Base-by-base conservation (phyloP, 2,113 vertebrate species). In the Oryzias curvinotus region DNA sequence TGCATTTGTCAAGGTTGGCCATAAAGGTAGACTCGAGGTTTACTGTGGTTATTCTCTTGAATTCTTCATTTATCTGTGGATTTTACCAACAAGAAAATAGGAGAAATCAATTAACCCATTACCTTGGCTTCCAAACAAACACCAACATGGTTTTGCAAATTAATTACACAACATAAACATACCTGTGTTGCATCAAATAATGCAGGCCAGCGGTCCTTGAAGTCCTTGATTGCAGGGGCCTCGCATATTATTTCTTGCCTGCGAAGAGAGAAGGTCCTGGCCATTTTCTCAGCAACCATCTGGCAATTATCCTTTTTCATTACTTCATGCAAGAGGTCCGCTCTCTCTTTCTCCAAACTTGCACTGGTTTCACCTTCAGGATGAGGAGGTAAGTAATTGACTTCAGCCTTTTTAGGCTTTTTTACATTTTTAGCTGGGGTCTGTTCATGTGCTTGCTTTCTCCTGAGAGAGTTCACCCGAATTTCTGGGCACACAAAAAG, bases 261-360 rank as follows among this genome's bases (percentile, higher is more conserved):
- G 21, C 21, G 21, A 21, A 21, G 21, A 21, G 21, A 21, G 21
- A 21, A 42, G 41, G 42, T 53, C 50, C 19, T 45, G 61, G 61
- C 50, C 50, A 63, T 63, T 61, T 61, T 61, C 18, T 61, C 26
- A 21, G 50, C 50, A 30, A 53, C 36, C 50, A 64, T 23, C 25
- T 28, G 8, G 15, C 18, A 23, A 8, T 53, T 53, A 47, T 64
- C 43, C 51, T 21, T 54, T 36, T 53, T 54, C 25, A 17, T 47
- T 7, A 64, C n/a, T 46, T 64, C 25, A 53, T 15, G 1, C 2
- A 54, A n/a, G 50, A 52, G 49, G 1, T 52, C 50, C 14, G 45
- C 21, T 21, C 12, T 56, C 43, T 65, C n/a, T 21, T 48, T 23
- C 14, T 65, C 43, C 45, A 56, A 41, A 57, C 53, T 42, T 65